Base-by-base conservation (phyloP, 1,140 invertebrate genomes). In the Ceratosolen fusciceps region DNA sequence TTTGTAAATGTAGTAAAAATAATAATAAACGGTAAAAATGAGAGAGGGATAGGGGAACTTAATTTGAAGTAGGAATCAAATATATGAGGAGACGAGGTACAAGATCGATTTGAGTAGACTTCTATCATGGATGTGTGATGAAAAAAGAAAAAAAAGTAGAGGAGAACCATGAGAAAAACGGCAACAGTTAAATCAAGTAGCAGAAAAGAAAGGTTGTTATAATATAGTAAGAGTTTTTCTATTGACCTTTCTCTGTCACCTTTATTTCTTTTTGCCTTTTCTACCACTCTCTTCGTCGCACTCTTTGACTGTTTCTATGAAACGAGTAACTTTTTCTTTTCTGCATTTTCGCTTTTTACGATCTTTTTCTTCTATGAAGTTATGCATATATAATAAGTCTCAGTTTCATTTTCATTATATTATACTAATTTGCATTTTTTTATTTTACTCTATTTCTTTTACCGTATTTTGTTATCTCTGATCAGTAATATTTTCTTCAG, bases 191-290 rank as follows among this genome's bases (percentile, higher is more conserved):
- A 70, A 71, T 34, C 26, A 71, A 21, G 47, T 52, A 16, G 26
- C 5, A 24, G 39, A 49, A 70, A 24, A 71, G 47, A 71, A 71
- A 71, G 29, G 26, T 31, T 54, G 47, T 31, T 71, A 71, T 71
- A n/a, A 71, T 52, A n/a, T 16, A 71, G 21, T 4, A 3, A 49
- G n/a, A 24, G 24, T 12, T 71, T 2, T 24, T 14, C 47, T 52
- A 21, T 34, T 52, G 16, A 12, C 31, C 43, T 67, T 8, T 21
- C 9, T 31, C 21, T 19, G n/a, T 65, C 34, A 19, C 47, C n/a
- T n/a, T n/a, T 52, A 2, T 29, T 14, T 3, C 21, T 24, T 49
- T 49, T 49, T 54, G 54, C 54, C 43, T 49, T 47, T 52, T 14
- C 37, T 65, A n/a, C n/a, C 37, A 37, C 37, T 21, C 34, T 71